Percentiles rank a stretch among this genome's conserved stretches.
Conservation (phyloP, 2,797 vertebrate genomes). For the Distichodus sexfasciatus region DNA sequence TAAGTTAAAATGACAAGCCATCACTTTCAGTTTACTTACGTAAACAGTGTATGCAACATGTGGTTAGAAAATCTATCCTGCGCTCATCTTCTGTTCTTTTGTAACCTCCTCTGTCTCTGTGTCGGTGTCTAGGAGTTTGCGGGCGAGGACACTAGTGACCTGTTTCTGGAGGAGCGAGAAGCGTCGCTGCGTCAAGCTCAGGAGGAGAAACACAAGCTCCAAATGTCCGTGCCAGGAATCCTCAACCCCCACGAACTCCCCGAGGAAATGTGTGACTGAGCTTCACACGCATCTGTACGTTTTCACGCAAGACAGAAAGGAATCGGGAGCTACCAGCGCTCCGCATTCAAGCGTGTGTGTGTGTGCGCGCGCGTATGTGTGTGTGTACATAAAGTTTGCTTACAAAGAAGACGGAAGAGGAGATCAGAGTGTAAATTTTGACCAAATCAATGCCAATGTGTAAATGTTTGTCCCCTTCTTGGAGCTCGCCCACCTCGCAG, state of each 20-base stretch:
- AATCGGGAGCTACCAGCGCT: slow-evolving; percentile 51
- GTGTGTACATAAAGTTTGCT: slow-evolving; percentile 38
- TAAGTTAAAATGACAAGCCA: too few species aligned
- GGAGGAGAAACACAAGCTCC: slow-evolving; percentile 90
- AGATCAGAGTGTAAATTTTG: slow-evolving; percentile 84
- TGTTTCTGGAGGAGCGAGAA: slow-evolving; percentile 90
- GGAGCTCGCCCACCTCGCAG: slow-evolving; percentile 61
- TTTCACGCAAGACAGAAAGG: slow-evolving; percentile 16
- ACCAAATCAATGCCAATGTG: slow-evolving; percentile 98
- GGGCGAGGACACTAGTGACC: slow-evolving; percentile 86
- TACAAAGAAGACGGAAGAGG: slow-evolving; percentile 54
- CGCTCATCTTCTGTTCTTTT: not conserved
- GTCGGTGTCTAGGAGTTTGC: slow-evolving; percentile 79
- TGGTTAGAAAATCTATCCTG: not conserved
- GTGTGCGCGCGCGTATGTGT: slow-evolving; percentile 26
- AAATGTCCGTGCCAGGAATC: slow-evolving; percentile 91
- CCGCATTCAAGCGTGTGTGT: slow-evolving; percentile 20
- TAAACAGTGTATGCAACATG: too few species aligned
- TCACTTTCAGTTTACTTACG: too few species aligned
- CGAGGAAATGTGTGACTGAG: slow-evolving; percentile 92
- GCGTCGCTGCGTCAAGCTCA: slow-evolving; percentile 86
- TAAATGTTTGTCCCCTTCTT: slow-evolving; percentile 71
- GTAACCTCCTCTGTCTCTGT: not conserved
- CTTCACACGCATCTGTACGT: slow-evolving; percentile 10
- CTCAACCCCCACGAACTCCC: slow-evolving; percentile 92